These are phyloP conservation scores for Corythornis cristatus DNA, from an alignment of 2,113 vertebrate species.

Conservation along the genomic window DNA sequence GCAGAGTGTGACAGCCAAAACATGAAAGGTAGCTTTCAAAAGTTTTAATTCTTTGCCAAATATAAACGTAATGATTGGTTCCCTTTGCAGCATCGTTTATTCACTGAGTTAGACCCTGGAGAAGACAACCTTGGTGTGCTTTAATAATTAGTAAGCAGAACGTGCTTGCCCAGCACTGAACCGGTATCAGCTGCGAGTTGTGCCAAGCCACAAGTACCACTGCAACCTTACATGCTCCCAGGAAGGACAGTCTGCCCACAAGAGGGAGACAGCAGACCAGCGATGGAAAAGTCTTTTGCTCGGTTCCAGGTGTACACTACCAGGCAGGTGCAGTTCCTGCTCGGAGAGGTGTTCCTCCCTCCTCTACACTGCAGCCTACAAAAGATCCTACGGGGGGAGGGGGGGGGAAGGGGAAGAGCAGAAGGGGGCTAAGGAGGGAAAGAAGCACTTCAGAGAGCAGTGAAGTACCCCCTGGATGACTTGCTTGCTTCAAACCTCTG, in stretches of 20 bases:
- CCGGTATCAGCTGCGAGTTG: background rate
- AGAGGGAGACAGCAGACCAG: slow-evolving; percentile 45
- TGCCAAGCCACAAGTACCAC: background rate
- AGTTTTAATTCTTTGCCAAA: background rate
- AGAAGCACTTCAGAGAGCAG: background rate
- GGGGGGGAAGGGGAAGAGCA: background rate
- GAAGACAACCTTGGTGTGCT: background rate
- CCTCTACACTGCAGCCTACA: rapidly evolving
- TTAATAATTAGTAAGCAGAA: background rate
- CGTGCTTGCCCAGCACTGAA: background rate
- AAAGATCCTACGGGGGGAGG: background rate
- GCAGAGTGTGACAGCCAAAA: background rate
- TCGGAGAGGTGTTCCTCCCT: rapidly evolving
- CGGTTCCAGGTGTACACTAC: rapidly evolving
- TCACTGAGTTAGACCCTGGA: background rate
- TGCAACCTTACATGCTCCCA: rapidly evolving
- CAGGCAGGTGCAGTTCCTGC: too few species aligned
- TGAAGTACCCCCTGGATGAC: background rate
- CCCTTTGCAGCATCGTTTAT: background rate
- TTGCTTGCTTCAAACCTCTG: background rate
- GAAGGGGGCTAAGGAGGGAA: rapidly evolving
- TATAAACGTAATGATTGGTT: rapidly evolving
- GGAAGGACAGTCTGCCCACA: background rate
- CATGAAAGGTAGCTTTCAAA: background rate
- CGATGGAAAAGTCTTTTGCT: rapidly evolving